Evolutionary conservation across 2,888 invertebrate genomes (phyloP).

Genomic region (Drymonia ruficornis): DNA sequence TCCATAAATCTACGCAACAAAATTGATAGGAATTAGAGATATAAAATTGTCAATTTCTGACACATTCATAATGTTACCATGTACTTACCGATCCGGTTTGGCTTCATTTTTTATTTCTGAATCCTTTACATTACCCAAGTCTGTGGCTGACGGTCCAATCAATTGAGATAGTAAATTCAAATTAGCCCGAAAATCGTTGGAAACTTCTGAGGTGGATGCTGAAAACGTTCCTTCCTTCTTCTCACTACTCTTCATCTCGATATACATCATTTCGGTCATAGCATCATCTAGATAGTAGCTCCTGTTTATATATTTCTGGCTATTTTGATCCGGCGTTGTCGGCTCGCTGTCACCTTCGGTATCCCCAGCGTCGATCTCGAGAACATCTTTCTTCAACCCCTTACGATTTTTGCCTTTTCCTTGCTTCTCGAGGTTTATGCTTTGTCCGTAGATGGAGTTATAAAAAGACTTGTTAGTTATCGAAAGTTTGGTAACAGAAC

Average conservation of each 20-base stretch:
- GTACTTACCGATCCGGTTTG: slow-evolving; percentile 24
- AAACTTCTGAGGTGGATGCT: slow-evolving; percentile 50
- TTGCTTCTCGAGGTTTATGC: slow-evolving; percentile 38
- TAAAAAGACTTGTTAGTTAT: slow-evolving; percentile 79
- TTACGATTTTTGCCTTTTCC: slow-evolving; percentile 40
- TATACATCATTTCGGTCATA: slow-evolving; percentile 64
- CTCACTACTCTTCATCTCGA: slow-evolving; percentile 48
- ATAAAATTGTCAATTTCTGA: neutral
- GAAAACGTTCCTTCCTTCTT: slow-evolving; percentile 41
- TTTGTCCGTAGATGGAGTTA: slow-evolving; percentile 73
- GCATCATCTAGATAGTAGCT: slow-evolving; percentile 68
- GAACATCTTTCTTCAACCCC: slow-evolving; percentile 28
- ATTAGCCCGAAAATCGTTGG: slow-evolving; percentile 50
- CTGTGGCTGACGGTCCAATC: slow-evolving; percentile 37
- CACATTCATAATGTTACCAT: neutral
- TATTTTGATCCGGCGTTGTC: slow-evolving; percentile 36
- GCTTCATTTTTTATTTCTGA: slow-evolving; percentile 17
- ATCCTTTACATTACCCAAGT: slow-evolving; percentile 26
- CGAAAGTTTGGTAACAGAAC: slow-evolving; percentile 74
- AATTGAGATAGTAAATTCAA: slow-evolving; percentile 45
- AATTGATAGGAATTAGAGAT: too few relatives aligned
- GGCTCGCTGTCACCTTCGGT: slow-evolving; percentile 41
- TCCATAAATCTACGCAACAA: slow-evolving; percentile 12
- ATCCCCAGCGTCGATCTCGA: slow-evolving; percentile 14
- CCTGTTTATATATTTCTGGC: slow-evolving; percentile 56